Percentiles rank a stretch among this genome's conserved stretches.
These are phyloP conservation scores for Oxyura jamaicensis DNA, from an alignment of 2,113 vertebrate genomes.

Conservation along the genomic window DNA sequence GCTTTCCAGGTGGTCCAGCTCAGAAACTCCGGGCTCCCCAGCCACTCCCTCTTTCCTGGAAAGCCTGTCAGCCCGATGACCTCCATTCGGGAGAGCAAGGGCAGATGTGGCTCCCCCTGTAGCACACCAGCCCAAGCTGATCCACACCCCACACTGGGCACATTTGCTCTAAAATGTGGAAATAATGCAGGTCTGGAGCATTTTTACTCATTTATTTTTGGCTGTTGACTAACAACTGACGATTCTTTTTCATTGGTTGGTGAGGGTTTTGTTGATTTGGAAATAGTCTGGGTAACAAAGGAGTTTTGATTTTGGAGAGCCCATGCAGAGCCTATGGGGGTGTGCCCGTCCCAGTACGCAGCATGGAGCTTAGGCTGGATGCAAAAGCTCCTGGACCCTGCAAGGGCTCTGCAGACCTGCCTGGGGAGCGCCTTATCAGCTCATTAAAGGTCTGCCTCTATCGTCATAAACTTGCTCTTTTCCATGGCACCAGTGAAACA, in stretches of 20 bases:
- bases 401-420: neutral
- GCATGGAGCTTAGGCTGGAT: neutral
- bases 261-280: neutral
- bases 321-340: neutral
- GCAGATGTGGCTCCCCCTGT: slow-evolving; percentile 37
- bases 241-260: neutral
- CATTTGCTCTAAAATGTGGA: neutral
- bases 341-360: neutral
- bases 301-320: neutral
- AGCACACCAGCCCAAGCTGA: neutral
- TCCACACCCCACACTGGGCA: rapidly evolving
- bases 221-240: neutral
- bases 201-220: neutral
- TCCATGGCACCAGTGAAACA: neutral
- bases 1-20: slow-evolving; percentile 46
- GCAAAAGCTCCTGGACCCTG: neutral
- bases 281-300: neutral
- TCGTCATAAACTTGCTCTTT: neutral
- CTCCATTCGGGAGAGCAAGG: slow-evolving; percentile 22
- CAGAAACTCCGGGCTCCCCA: neutral
- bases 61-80: slow-evolving; percentile 32
- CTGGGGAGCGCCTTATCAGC: rapidly evolving
- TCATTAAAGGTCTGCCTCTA: neutral
- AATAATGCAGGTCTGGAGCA: neutral
- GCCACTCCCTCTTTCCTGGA: slow-evolving; percentile 72